These are phyloP conservation scores for Peromyscus nudipes DNA, from an alignment of 2,797 vertebrate species.

Conservation along the genomic window DNA sequence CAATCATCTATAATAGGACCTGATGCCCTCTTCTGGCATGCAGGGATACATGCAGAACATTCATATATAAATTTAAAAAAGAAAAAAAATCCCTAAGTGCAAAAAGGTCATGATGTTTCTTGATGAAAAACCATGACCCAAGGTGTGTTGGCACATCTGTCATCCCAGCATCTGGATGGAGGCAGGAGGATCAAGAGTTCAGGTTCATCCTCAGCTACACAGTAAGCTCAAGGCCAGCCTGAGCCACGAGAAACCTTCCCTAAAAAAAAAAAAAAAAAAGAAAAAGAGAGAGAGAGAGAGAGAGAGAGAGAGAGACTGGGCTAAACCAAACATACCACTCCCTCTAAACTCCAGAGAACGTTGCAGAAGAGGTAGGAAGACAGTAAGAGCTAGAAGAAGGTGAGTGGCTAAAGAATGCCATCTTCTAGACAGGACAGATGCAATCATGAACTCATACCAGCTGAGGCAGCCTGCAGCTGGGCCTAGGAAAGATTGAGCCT, in stretches of 20 bases:
- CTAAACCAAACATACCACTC: not conserved
- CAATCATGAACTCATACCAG: not conserved
- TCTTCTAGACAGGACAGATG: not conserved
- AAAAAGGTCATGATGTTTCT: not conserved
- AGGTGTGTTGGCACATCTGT: not conserved
- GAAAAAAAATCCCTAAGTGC: not conserved
- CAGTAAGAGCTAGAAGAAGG: not conserved
- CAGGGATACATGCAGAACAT: too few species aligned
- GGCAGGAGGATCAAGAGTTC: not conserved
- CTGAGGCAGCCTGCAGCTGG: too few species aligned
- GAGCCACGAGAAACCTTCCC: too few species aligned
- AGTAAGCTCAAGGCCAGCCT: not conserved
- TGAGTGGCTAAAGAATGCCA: not conserved
- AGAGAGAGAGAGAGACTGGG: too few species aligned
- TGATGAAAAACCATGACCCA: too few species aligned
- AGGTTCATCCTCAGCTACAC: not conserved
- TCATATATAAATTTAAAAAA: too few species aligned
- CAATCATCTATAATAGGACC: too few species aligned
- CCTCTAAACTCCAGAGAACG: not conserved
- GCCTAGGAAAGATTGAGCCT: not conserved
- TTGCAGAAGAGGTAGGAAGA: not conserved
- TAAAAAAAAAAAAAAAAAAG: not conserved
- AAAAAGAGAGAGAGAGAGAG: too few species aligned
- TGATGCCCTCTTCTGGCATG: too few species aligned
- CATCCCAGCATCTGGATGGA: not conserved